phyloP scores from a whole-genome alignment of 2,797 vertebrate species.

The Discoglossus pictus region DNA sequence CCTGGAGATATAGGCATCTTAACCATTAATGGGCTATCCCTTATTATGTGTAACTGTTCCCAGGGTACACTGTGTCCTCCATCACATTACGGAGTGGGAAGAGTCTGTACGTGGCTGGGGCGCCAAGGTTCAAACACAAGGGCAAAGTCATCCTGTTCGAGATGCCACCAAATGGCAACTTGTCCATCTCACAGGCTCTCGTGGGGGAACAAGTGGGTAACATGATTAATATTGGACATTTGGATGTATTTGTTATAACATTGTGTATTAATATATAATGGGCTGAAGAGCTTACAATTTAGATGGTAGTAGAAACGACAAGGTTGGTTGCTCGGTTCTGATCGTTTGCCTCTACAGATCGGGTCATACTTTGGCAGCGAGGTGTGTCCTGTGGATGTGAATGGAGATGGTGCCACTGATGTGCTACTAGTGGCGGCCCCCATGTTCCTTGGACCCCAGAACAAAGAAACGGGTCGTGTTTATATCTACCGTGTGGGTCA shows the following conservation, averaged over 20 bases:
- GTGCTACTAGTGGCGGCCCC: slow-evolving; percentile 90
- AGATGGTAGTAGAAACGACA: too few relatives aligned
- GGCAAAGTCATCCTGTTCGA: slow-evolving; percentile 93
- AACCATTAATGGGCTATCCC: too few relatives aligned
- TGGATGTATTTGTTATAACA: too few relatives aligned
- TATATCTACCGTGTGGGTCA: slow-evolving; percentile 81
- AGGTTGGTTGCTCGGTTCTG: too few relatives aligned
- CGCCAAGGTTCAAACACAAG: slow-evolving; percentile 93
- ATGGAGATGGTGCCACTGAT: slow-evolving; percentile 86
- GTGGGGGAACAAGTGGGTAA: slow-evolving; percentile 86
- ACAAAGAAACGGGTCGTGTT: slow-evolving; percentile 86
- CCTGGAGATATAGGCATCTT: too few relatives aligned
- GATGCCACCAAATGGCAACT: slow-evolving; percentile 69
- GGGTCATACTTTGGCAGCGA: slow-evolving; percentile 96
- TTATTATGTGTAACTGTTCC: background rate
- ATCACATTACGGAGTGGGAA: slow-evolving; percentile 75
- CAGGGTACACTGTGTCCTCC: slow-evolving; percentile 92
- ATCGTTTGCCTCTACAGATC: slow-evolving; percentile 80
- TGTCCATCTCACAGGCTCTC: slow-evolving; percentile 83
- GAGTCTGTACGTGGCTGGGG: slow-evolving; percentile 83
- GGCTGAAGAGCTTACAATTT: too few relatives aligned
- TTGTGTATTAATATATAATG: too few relatives aligned
- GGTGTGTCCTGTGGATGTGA: slow-evolving; percentile 83
- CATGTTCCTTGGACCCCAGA: slow-evolving; percentile 87
- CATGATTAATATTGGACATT: too few relatives aligned